Evolutionary conservation across 2,113 vertebrate genomes (phyloP), one percentile per base, ranked within the genome.

Genomic region (Struthidea cinerea): DNA sequence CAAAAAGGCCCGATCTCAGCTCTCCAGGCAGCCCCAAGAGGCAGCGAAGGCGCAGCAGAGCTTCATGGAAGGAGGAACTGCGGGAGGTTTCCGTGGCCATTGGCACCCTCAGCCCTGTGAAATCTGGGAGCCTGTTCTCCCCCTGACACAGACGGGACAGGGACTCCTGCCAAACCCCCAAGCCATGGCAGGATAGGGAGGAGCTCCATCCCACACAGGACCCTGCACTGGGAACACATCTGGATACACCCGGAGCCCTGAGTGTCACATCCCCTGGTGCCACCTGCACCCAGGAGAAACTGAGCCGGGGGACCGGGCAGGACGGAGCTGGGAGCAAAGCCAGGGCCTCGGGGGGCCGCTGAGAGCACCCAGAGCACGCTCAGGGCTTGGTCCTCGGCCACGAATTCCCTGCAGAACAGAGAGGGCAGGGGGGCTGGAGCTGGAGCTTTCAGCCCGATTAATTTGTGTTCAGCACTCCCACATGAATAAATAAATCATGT

Each of bases 401-500:
- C 11, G 4, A 3, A 2, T 22, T 57, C 83, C 73, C 50, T 18
- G 49, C 9, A 11, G 46, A 35, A 47, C n/a, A 26, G n/a, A 41
- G 70, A 90, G 44, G 63, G 35, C 28, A 55, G 49, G 16, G 47
- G 75, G 70, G 55, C 80, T 82, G 87, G 30, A 95, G 47, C 63
- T 1, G 14, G 35, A 63, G 87, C 93, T 96, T 77, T 91, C 94
- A 90, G 87, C 18, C 47, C 1, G 78, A 94, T 94, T 93, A 96
- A 93, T 79, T 88, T 4, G 0, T 33, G 1, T 90, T 70, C 85
- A 80, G 75, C 24, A 6, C 52, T 90, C 84, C 75, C 82, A 85
- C 59, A 95, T 42, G 84, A 95, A 96, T 93, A 95, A 96, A 94
- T 93, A 80, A 95, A 96, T 88, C 91, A 91, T 77, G 75, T 96